These are phyloP conservation scores for Dasyornis broadbenti DNA, from an alignment of 2,113 vertebrate genomes.

Conservation along the genomic window DNA sequence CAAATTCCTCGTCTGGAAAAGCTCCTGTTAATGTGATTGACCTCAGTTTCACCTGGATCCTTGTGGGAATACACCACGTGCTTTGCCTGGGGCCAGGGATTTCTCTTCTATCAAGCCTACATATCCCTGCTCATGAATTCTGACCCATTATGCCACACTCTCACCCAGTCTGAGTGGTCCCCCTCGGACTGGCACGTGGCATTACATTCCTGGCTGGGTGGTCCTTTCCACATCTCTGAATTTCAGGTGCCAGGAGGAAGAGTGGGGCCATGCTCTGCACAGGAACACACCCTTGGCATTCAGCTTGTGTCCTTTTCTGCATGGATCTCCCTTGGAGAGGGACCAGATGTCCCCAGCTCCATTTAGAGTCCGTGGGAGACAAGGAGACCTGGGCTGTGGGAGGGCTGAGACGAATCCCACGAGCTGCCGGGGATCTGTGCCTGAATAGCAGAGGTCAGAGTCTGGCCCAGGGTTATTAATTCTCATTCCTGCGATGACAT, in stretches of 20 bases:
- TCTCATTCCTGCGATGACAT: not conserved
- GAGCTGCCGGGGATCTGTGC: constrained; percentile 1
- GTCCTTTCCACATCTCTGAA: not conserved
- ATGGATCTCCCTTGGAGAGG: not conserved
- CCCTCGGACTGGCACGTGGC: not conserved
- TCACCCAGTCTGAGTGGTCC: not conserved
- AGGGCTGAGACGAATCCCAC: not conserved
- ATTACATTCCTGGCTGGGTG: not conserved
- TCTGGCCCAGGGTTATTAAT: constrained; percentile 23
- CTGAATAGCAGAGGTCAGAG: constrained; percentile 27
- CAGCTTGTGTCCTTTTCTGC: not conserved
- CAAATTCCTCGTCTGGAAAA: not conserved
- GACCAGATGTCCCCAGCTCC: not conserved
- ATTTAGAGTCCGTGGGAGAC: not conserved
- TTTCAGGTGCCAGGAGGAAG: not conserved
- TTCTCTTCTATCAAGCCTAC: not conserved
- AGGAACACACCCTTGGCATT: not conserved
- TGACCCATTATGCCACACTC: not conserved
- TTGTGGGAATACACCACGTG: not conserved
- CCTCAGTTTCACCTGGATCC: not conserved
- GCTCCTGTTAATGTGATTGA: not conserved
- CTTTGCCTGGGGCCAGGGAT: not conserved
- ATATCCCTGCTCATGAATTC: not conserved
- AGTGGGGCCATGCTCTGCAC: not conserved
- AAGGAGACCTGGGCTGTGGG: not conserved